A percentile compares a stretch with the other conserved stretches of the same genome.
Evolutionary conservation across 2,797 vertebrate species (phyloP).

Genomic region (Antrozous pallidus): DNA sequence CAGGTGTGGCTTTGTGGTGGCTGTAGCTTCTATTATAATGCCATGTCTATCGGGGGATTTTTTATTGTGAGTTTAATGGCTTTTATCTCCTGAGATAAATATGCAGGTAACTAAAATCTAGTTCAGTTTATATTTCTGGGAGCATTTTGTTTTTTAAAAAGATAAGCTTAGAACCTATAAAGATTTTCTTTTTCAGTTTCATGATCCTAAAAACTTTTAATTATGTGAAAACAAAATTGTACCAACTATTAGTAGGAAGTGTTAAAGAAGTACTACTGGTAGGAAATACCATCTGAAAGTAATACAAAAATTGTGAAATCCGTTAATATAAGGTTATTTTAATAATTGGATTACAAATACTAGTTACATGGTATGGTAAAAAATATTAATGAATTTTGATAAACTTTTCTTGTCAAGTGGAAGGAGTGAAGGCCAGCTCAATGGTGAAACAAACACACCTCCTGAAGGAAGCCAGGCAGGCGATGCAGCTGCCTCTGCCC

Average conservation of each 20-base stretch:
- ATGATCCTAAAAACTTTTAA: neutral
- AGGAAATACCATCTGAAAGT: neutral
- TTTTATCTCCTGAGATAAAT: neutral
- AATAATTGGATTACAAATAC: neutral
- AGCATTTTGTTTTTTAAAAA: neutral
- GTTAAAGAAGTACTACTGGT: neutral
- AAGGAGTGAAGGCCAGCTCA: conserved; percentile 85
- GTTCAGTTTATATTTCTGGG: neutral
- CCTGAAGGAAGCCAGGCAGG: conserved; percentile 81
- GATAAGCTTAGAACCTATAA: neutral
- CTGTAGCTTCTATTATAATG: neutral
- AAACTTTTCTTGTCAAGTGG: conserved; percentile 80
- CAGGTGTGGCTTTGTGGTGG: conserved; percentile 37
- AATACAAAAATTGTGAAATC: neutral
- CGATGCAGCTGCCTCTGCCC: conserved; percentile 80
- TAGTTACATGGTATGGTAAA: neutral
- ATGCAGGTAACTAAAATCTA: neutral
- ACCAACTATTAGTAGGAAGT: neutral
- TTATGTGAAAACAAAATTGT: conserved; percentile 11
- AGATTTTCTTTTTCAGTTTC: neutral
- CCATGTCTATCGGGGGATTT: neutral
- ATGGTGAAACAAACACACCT: conserved; percentile 83
- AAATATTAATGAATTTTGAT: conserved; percentile 67
- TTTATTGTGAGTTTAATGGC: neutral
- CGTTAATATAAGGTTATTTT: neutral